Conservation (phyloP, 2,113 vertebrate genomes). For the Psettodes erumei region DNA sequence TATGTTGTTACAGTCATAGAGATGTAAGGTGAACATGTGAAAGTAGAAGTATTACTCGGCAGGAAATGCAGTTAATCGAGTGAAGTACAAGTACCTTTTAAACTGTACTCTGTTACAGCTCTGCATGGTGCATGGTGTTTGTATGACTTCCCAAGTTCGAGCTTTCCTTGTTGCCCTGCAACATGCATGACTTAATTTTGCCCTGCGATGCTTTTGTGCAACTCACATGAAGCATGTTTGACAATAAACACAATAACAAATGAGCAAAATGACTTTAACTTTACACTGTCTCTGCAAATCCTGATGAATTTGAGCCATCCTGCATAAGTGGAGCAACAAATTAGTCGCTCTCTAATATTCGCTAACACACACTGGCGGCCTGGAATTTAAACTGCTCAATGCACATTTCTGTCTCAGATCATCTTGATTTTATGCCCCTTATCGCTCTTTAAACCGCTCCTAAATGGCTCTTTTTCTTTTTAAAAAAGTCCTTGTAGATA, state of each 20-base stretch:
- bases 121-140: background rate
- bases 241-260: too few species aligned
- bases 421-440: background rate
- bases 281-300: conserved; percentile 1
- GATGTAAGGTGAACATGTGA: background rate
- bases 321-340: background rate
- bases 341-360: background rate
- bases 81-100: background rate
- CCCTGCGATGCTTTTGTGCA: background rate
- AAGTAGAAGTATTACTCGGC: background rate
- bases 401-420: background rate
- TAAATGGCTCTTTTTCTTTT: background rate
- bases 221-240: background rate
- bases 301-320: background rate
- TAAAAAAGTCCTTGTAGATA: background rate
- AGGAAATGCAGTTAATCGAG: background rate
- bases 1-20: too few species aligned
- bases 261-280: background rate
- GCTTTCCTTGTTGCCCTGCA: background rate
- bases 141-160: background rate
- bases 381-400: background rate
- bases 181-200: background rate
- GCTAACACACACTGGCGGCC: background rate
- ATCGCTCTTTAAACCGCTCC: background rate
- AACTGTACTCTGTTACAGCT: background rate